Evolutionary conservation across 2,888 invertebrate genomes (phyloP).

Genomic region (Chironomus riparius): DNA sequence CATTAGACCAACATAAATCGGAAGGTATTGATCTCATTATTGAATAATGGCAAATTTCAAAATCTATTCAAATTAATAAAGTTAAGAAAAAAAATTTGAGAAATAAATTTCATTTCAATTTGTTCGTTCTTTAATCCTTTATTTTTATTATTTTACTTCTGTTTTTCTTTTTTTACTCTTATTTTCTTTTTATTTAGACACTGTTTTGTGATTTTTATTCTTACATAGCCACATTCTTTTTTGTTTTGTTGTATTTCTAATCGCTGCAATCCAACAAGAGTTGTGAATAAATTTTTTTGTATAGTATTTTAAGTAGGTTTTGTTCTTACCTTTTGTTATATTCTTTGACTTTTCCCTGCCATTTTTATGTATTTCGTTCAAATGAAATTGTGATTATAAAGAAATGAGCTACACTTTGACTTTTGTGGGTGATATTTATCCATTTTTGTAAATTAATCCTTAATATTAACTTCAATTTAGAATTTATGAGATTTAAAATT

Average conservation of each 20-base stretch:
- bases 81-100: not conserved
- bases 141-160: not conserved
- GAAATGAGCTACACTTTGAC: too few species aligned
- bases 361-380: too few species aligned
- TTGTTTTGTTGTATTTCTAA: not conserved
- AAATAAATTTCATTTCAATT: not conserved
- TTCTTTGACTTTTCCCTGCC: too few species aligned
- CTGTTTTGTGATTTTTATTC: not conserved
- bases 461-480: too few species aligned
- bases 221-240: not conserved
- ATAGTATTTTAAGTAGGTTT: too few species aligned
- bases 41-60: not conserved
- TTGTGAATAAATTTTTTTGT: too few species aligned
- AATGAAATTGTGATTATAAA: too few species aligned
- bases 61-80: not conserved
- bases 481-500: too few species aligned
- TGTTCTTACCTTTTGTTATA: too few species aligned
- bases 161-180: not conserved
- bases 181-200: not conserved
- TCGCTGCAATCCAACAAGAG: too few species aligned
- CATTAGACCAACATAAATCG: not conserved
- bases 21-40: slow-evolving; percentile 23
- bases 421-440: too few species aligned
- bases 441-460: too few species aligned
- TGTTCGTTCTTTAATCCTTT: not conserved